phyloP scores from a whole-genome alignment of 2,797 vertebrate species.

The Alca torda region DNA sequence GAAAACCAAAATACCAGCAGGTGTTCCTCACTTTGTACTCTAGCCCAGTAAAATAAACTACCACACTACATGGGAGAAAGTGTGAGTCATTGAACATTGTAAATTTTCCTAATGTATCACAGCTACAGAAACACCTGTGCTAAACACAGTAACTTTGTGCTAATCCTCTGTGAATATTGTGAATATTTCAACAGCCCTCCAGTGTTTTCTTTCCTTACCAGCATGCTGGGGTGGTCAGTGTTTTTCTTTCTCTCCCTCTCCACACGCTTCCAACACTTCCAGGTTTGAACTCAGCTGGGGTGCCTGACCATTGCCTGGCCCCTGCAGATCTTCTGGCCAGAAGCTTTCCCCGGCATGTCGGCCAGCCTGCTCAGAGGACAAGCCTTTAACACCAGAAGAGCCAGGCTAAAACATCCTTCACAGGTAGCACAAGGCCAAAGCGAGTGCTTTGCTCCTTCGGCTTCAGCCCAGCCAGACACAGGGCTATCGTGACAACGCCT shows the following conservation, averaged over 20 bases:
- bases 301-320: background rate
- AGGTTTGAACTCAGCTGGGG: background rate
- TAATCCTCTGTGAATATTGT: constrained; percentile 42
- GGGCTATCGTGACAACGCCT: fast-evolving
- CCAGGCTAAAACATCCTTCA: background rate
- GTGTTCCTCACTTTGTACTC: constrained; percentile 26
- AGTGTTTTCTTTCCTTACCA: background rate
- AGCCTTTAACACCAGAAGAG: background rate
- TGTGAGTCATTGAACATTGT: constrained; percentile 30
- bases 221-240: background rate
- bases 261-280: fast-evolving
- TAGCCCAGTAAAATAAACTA: constrained; percentile 64
- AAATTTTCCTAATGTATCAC: constrained; percentile 59
- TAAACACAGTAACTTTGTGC: constrained; percentile 59
- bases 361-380: background rate
- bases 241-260: background rate
- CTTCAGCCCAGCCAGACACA: background rate
- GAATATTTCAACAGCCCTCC: constrained; percentile 43
- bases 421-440: fast-evolving
- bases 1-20: constrained; percentile 49
- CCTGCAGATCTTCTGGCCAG: background rate
- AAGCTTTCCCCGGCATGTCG: fast-evolving
- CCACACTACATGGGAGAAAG: constrained; percentile 35
- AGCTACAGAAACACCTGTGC: constrained; percentile 60
- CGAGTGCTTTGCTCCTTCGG: fast-evolving